phyloP scores from a whole-genome alignment of 1,140 invertebrate species.

The Caenorhabditis remanei region DNA sequence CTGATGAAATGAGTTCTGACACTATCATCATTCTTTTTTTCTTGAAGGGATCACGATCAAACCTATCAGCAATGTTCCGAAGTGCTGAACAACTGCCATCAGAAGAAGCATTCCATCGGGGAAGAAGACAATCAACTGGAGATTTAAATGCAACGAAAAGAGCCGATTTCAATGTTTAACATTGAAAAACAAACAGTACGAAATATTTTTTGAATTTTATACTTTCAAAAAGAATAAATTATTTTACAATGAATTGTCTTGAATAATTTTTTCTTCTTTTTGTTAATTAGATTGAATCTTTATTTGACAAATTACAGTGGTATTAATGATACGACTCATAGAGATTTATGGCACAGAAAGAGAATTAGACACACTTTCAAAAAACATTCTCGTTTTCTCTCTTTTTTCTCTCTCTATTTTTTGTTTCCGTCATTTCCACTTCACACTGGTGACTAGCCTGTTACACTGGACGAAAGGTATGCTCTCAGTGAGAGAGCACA shows the following conservation, averaged over 20 bases:
- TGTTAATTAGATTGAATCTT: too few species aligned
- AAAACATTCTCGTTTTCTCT: neutral
- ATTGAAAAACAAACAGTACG: neutral
- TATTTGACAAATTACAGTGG: neutral
- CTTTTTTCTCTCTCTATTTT: conserved; percentile 2
- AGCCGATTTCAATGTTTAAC: conserved; percentile 43
- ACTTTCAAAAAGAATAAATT: too few species aligned
- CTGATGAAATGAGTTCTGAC: conserved; percentile 3
- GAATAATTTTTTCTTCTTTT: too few species aligned
- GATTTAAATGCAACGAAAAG: conserved; percentile 35
- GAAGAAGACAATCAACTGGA: conserved; percentile 35
- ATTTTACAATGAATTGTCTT: neutral
- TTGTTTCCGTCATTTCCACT: conserved; percentile 17
- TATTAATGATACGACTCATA: neutral
- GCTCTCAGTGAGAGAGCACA: conserved; percentile 11
- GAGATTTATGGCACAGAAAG: neutral
- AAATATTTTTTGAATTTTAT: neutral
- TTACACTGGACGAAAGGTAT: conserved; percentile 45
- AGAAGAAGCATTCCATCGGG: conserved; percentile 18
- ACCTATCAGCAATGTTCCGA: conserved; percentile 43
- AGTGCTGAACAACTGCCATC: conserved; percentile 43
- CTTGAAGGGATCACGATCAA: conserved; percentile 41
- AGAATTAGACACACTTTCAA: conserved; percentile 17
- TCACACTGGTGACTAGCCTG: conserved; percentile 37
- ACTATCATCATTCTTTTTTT: conserved; percentile 3